Base-by-base conservation (phyloP, 2,797 vertebrate genomes). In the Hydrocynus forskahlii region DNA sequence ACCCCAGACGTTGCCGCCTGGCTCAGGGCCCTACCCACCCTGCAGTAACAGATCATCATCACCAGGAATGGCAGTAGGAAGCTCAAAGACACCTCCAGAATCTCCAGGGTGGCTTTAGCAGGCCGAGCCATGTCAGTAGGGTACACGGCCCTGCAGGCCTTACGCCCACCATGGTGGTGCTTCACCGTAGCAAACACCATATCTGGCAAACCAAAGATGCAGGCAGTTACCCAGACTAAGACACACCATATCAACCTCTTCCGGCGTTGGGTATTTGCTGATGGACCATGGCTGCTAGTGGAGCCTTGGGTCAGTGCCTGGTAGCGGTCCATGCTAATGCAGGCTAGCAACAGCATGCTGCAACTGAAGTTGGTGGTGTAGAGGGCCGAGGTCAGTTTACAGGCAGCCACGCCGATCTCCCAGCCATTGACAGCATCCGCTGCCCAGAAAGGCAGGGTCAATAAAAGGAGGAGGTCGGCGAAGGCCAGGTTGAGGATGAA, bases 381-480 rank as follows among this genome's bases (percentile, higher is more conserved):
- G 76, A 96, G 90, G 16, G 95, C 94, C 0, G 96, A 95, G 10
- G 96, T 89, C 0, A 96, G 81, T 90, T 97, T 98, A 83, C 97
- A 99, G 88, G 95, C 87, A 0, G 66, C 7, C 5, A 75, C 89
- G 1, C 97, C 97, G 29, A 98, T 90, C 79, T 95, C 88, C 97
- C 97, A 99, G 13, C 97, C 97, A 2, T 92, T 92, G 89, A 91
- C 95, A 0, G 96, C 96, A 1, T 96, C 95, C 0, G 92, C 96
- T 0, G 95, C 96, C 98, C 97, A 98, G 59, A 99, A 97, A 0
- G 97, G 97, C 67, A 99, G 91, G 0, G 97, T 99, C 76, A 96
- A 81, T 17, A 99, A 95, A 23, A 99, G 93, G 73, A 99, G 88
- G 60, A 98, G 86, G 76, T 99, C 98, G 0, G 97, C 96, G 0